Evolutionary conservation across 2,888 invertebrate genomes (phyloP), one percentile per base, ranked within the genome.

Genomic region (Tetragnatha montana): DNA sequence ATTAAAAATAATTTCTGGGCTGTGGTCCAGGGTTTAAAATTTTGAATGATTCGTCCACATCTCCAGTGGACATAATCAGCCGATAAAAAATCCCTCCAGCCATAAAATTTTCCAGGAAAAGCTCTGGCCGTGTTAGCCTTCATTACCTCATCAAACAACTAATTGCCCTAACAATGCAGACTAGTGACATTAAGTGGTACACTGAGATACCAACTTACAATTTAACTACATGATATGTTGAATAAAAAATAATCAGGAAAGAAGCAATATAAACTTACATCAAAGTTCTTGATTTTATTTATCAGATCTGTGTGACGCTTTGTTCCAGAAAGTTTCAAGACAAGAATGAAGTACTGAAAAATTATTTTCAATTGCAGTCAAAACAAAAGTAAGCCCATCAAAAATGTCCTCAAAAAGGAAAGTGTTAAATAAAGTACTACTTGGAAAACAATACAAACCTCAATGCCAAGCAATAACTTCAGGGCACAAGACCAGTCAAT

Each of bases 271-370:
- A 35, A 35, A 92, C 91, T 91, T 91, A 94, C 94, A 92, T 94
- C 93, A 90, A 94, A 93, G n/a, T 93, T 91, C 92, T 93, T 89
- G 89, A 93, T 89, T 75, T 93, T 92, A 60, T 93, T 92, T 12
- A 93, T 91, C 88, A 93, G 91, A 1, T 92, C 91, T n/a, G 91
- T 87, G 92, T 95, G 95, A 68, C 94, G 93, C 2, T 93, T 93
- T 2, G 94, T 94, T 8, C 95, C 95, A 83, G 95, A 92, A 19
- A 93, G 92, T 86, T 93, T 91, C 47, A 95, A 88, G 1, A 94
- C 93, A 73, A 93, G 93, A 76, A 94, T 94, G 91, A 95, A 94
- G 94, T 95, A 94, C 91, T 94, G 60, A 78, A 75, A 83, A 7
- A 10, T 0, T 0, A 60, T 17, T 60, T 12, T 60, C 60, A 60